Percentiles rank a stretch among this genome's conserved stretches.
Conservation (phyloP, 1,140 invertebrate species). For the Anoplophora glabripennis region DNA sequence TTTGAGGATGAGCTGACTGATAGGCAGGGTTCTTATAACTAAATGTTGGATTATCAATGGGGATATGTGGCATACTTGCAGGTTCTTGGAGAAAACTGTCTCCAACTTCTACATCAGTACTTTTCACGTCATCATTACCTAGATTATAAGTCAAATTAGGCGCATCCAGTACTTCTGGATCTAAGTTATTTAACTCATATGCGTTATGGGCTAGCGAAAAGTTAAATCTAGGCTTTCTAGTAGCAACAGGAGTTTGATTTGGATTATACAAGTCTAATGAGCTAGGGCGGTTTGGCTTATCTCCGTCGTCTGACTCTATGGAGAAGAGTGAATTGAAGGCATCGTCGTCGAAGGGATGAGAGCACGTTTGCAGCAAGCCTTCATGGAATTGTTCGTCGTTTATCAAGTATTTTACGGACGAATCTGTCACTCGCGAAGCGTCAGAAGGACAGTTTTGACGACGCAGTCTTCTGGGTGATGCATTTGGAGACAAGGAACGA, state of each 20-base stretch:
- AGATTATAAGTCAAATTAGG: slow-evolving; percentile 52
- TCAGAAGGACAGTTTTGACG: slow-evolving; percentile 47
- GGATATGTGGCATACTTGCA: slow-evolving; percentile 57
- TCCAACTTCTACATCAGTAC: slow-evolving; percentile 43
- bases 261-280: slow-evolving; percentile 54
- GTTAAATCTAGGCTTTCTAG: slow-evolving; percentile 54
- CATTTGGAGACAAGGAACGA: slow-evolving; percentile 57
- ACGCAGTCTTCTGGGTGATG: slow-evolving; percentile 59
- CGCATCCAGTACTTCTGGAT: slow-evolving; percentile 59
- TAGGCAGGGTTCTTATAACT: slow-evolving; percentile 71
- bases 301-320: slow-evolving; percentile 41
- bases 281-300: slow-evolving; percentile 49
- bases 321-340: slow-evolving; percentile 44
- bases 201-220: slow-evolving; percentile 59
- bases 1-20: slow-evolving; percentile 65
- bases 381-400: slow-evolving; percentile 46
- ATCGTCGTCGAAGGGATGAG: slow-evolving; percentile 41
- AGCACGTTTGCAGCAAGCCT: slow-evolving; percentile 42
- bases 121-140: slow-evolving; percentile 36
- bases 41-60: slow-evolving; percentile 50
- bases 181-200: slow-evolving; percentile 61
- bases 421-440: slow-evolving; percentile 36
- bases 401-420: slow-evolving; percentile 21
- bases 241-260: slow-evolving; percentile 45
- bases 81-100: no score